Base-by-base conservation (phyloP, 2,888 invertebrate species). In the Temnothorax ravouxi region DNA sequence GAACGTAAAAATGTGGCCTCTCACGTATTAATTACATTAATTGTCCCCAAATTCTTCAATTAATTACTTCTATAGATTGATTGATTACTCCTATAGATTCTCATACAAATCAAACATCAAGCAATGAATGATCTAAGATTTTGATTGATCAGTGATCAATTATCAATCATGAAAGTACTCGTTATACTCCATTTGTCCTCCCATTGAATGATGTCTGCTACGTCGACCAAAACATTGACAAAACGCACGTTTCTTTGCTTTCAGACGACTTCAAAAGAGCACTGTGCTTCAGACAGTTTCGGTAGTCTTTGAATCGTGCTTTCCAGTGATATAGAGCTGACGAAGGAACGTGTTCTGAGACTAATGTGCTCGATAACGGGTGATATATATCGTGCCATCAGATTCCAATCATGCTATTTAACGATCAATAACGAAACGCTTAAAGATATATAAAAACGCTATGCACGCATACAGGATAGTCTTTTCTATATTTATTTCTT, bases 361-460 rank as follows among this genome's bases (percentile, higher is more conserved):
- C 3, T 38, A 69, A 67, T 38, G 41, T 41, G 41, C 54, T 64
- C 41, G n/a, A 44, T 38, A n/a, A 52, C n/a, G 6, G 18, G n/a
- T 5, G n/a, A 34, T n/a, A 44, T 41, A 50, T 34, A 50, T 50
- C n/a, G 81, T 89, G 67, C 84, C 79, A 83, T 85, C 79, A 89
- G 29, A 89, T 84, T 82, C 84, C 9, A 71, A 75, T 81, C 69
- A 83, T 74, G 66, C 79, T 79, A 89, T 89, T 89, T 84, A 88
- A 25, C 71, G 76, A 88, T 82, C 81, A 76, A 80, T 88, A 85
- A 34, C 64, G 67, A 74, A 76, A 88, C 72, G 72, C 80, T 85
- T 85, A 72, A 75, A 85, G 64, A 79, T 66, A 61, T 66, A 61
- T 64, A 64, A 75, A 85, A 88, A 81, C 84, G 71, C 83, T 59